A percentile compares a stretch with the other conserved stretches of the same genome.
Conservation (phyloP, 2,888 invertebrate species). For the Melanotus villosus region DNA sequence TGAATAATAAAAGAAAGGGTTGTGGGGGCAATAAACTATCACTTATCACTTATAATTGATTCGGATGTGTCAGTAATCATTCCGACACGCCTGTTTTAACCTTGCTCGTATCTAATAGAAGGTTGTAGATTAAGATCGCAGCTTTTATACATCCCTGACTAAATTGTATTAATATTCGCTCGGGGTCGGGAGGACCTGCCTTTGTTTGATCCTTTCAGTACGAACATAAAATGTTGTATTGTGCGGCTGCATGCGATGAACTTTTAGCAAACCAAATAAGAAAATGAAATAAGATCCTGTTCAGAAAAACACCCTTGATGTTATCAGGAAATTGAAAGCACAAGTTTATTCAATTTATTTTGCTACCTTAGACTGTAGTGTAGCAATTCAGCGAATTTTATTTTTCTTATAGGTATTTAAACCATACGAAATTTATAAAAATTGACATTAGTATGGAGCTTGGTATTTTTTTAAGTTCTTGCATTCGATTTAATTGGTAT, state of each 20-base stretch:
- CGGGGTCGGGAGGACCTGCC: conserved; percentile 11
- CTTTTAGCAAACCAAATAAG: not conserved
- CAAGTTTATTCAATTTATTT: no score
- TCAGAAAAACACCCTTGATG: not conserved
- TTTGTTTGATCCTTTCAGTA: conserved; percentile 16
- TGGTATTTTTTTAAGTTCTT: no score
- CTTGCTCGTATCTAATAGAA: conserved; percentile 33
- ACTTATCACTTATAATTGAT: conserved; percentile 60
- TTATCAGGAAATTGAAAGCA: not conserved
- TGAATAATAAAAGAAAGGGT: not conserved
- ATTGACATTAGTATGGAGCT: no score
- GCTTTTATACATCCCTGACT: conserved; percentile 33
- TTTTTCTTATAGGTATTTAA: no score
- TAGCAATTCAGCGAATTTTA: no score
- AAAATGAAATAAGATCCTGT: not conserved
- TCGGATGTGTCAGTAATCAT: conserved; percentile 58
- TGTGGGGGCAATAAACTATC: conserved; percentile 47
- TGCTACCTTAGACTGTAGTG: no score
- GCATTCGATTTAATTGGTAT: no score
- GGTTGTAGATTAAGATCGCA: conserved; percentile 37
- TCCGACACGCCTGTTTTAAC: conserved; percentile 55
- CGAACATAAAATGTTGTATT: not conserved
- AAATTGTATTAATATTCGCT: conserved; percentile 33
- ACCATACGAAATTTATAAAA: no score
- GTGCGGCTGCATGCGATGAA: conserved; percentile 4